Percentiles rank a stretch among this genome's conserved stretches.
phyloP scores from a whole-genome alignment of 1,140 invertebrate species.

The Cherax destructor region DNA sequence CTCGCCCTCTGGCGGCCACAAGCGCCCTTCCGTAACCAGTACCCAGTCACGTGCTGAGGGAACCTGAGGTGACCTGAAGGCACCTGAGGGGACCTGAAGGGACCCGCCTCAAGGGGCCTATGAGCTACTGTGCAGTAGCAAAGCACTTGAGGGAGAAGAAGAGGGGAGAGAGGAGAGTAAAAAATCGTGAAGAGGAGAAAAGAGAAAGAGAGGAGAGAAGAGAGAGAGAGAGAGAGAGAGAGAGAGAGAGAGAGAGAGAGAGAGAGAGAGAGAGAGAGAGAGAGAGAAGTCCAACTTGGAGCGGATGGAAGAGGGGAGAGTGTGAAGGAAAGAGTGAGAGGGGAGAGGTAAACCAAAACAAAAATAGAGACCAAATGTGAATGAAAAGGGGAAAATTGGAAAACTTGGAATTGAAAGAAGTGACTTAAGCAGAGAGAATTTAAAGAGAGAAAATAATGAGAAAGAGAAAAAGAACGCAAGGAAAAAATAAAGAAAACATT shows the following conservation, averaged over 20 bases:
- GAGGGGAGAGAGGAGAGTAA: not conserved
- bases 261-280: constrained; percentile 4
- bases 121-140: not conserved
- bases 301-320: not conserved
- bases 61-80: constrained; percentile 16
- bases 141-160: not conserved
- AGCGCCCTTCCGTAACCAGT: constrained; percentile 43
- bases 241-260: not conserved
- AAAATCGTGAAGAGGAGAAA: not conserved
- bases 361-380: too few species aligned
- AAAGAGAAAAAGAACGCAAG: too few species aligned
- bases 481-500: too few species aligned
- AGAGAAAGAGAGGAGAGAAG: constrained; percentile 1
- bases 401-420: too few species aligned
- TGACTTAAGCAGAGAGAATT: too few species aligned
- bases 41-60: constrained; percentile 33
- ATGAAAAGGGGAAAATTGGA: too few species aligned
- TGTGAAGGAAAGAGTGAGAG: not conserved
- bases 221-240: constrained; percentile 28
- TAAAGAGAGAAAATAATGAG: too few species aligned
- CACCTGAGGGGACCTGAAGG: constrained; percentile 3
- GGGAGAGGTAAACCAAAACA: not conserved
- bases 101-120: not conserved
- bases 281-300: not conserved
- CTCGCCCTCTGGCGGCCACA: constrained; percentile 30